Base-by-base conservation (phyloP, 2,113 vertebrate species). In the Girardinichthys multiradiatus region DNA sequence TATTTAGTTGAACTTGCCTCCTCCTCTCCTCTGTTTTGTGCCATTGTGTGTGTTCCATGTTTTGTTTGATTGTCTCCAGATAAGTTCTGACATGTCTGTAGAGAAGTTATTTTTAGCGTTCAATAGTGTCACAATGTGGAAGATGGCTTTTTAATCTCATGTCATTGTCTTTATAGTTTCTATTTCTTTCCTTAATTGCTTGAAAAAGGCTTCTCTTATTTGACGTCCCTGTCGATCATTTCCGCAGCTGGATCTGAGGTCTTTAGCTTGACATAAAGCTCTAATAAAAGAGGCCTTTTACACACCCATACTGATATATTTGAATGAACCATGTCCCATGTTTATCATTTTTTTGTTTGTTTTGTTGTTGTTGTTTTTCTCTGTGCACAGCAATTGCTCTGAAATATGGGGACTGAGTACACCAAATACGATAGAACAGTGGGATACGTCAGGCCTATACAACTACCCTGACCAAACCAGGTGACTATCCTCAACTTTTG, bases 341-440 rank as follows among this genome's bases (percentile, higher is more conserved):
- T 82, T 90, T 81, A 80, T 88, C 63, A 78, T 90, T 85, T 88
- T 54, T 73, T 86, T 87, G 8, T 87, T 80, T 82, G 59, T 81
- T 89, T 87, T 83, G 87, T 65, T 87, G 84, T 83, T 91, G 82
- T 86, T 83, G 63, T 86, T 88, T 10, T 87, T 97, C 95, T 97
- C 87, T 92, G 94, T 97, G 94, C 95, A 96, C 98, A 99, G 98
- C 97, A 99, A 97, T 98, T 99, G 98, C 94, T 97, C 98, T 96
- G 98, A 99, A 97, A 98, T 99, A 96, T 99, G 98, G 97, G 98
- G 98, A 96, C 97, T 99, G 97, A 99, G 96, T 97, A 95, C 97
- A 96, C 95, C 97, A 96, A 98, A 98, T 95, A 99, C 95, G 95
- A 97, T 99, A 99, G 97, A 99, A 96, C 97, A 99, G 95, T 99